A percentile compares a stretch with the other conserved stretches of the same genome.
Evolutionary conservation across 2,888 invertebrate genomes (phyloP).

Genomic region (Torymus tubicola): DNA sequence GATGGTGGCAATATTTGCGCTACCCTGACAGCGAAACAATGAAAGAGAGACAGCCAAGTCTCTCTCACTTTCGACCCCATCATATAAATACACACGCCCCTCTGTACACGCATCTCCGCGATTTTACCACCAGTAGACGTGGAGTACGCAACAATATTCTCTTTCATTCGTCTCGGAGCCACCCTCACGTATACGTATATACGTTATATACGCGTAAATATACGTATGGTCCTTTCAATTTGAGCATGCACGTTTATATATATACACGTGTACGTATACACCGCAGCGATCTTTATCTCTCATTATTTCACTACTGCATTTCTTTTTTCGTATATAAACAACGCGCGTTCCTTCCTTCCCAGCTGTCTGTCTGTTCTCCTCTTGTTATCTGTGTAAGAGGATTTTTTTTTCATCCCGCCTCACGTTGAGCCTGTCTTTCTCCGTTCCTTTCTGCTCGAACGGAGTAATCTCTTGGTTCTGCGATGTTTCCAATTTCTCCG

Average conservation of each 20-base stretch:
- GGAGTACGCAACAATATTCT: neutral
- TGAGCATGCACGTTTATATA: neutral
- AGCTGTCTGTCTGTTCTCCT: neutral
- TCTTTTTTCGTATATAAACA: conserved; percentile 22
- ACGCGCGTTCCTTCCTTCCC: neutral
- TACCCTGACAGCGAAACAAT: conserved; percentile 37
- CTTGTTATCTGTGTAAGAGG: conserved; percentile 27
- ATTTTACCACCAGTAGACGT: neutral
- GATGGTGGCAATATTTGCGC: conserved; percentile 49
- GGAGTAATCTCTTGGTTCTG: neutral
- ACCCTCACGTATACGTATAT: neutral
- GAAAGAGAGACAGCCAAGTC: neutral
- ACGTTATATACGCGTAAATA: neutral
- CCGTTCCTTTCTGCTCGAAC: neutral
- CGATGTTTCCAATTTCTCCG: conserved; percentile 33
- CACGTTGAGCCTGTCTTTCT: neutral
- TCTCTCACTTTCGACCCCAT: no score
- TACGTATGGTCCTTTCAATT: conserved; percentile 30
- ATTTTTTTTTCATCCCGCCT: conserved; percentile 3
- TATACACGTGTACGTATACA: neutral
- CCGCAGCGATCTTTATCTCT: conserved; percentile 32
- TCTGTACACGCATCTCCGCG: neutral
- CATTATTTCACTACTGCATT: conserved; percentile 27
- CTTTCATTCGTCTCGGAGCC: conserved; percentile 26
- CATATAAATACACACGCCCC: neutral